Percentiles rank a stretch among this genome's conserved stretches.
These are phyloP conservation scores for Aurelia aurita DNA, from an alignment of 30 jellyfish, hydroid and myxozoan species.

Conservation along the genomic window DNA sequence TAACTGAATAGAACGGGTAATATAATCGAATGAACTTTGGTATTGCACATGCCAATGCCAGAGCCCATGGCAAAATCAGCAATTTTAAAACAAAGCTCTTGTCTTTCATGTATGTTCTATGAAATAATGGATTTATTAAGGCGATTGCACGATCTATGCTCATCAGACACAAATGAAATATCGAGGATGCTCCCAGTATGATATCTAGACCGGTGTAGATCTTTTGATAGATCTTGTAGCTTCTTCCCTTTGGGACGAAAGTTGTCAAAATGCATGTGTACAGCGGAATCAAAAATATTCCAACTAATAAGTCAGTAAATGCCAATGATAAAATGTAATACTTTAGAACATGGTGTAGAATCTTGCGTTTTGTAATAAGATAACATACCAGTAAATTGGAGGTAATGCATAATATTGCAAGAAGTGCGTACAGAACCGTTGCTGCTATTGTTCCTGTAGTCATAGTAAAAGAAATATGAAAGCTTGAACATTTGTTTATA, in stretches of 20 bases:
- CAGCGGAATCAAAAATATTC: background rate
- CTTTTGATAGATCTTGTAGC: background rate
- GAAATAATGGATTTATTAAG: background rate
- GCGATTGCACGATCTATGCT: constrained; percentile 3
- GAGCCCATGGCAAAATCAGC: background rate
- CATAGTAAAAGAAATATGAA: no score
- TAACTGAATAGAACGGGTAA: background rate
- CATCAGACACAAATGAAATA: background rate
- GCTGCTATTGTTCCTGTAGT: no score
- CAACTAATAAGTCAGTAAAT: background rate
- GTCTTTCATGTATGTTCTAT: background rate
- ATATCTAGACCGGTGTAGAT: background rate
- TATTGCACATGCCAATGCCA: background rate
- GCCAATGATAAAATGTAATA: background rate
- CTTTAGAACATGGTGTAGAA: background rate
- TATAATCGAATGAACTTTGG: background rate
- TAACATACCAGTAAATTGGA: background rate
- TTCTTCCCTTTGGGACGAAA: background rate
- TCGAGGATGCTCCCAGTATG: background rate
- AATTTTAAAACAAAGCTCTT: background rate
- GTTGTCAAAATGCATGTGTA: background rate
- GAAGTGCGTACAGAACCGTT: background rate
- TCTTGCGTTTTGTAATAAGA: background rate
- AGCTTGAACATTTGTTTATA: no score
- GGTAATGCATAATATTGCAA: background rate